Conservation (phyloP, 2,888 invertebrate genomes). For the Antheraea assamensis region DNA sequence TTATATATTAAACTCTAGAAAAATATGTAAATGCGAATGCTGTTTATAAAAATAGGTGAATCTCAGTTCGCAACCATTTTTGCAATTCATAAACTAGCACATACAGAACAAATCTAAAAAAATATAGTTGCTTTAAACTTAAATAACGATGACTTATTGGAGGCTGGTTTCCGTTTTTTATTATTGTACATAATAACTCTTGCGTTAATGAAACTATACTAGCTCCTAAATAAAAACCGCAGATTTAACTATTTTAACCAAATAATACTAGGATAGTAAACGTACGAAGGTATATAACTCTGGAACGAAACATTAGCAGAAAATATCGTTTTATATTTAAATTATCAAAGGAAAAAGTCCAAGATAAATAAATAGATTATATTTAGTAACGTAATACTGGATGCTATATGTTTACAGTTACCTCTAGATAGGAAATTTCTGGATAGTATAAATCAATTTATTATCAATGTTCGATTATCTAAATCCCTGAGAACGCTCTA, state of each 20-base stretch:
- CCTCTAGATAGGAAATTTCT: constrained; percentile 32
- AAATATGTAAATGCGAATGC: background rate
- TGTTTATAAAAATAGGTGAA: background rate
- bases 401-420: constrained; percentile 6
- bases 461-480: constrained; percentile 34
- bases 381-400: constrained; percentile 7
- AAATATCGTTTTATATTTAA: background rate
- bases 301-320: background rate
- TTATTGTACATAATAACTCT: background rate
- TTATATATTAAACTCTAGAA: background rate
- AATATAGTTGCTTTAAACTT: background rate
- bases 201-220: background rate
- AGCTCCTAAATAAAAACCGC: background rate
- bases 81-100: background rate
- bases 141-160: background rate
- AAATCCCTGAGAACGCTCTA: constrained; percentile 27
- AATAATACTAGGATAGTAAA: background rate
- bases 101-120: background rate
- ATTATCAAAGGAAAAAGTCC: background rate
- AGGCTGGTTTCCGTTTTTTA: background rate
- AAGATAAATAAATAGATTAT: constrained; percentile 3
- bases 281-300: background rate
- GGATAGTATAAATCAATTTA: constrained; percentile 29
- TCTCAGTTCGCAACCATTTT: background rate
- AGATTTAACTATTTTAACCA: background rate